Evolutionary conservation across 2,113 vertebrate species (phyloP), one percentile per base, ranked within the genome.

Genomic region (Callipepla californica): DNA sequence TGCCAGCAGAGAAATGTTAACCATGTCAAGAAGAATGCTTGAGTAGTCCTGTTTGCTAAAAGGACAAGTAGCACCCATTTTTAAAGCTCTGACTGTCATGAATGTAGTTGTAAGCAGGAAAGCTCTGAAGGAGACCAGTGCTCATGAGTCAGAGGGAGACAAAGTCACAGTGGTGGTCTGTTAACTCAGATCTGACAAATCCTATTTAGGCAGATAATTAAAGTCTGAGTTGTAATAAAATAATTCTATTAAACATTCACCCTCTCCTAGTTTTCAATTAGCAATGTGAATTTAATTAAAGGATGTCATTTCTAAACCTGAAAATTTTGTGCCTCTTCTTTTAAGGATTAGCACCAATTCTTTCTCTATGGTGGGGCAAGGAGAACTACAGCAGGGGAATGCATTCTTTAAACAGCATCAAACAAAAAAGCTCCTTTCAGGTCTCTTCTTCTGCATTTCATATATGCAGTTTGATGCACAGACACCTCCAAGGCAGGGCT

Each of bases 261-360:
- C 57, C 80, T 88, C 22, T 34, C 84, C 85, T 90, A 82, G 85
- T 73, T 90, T 93, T 89, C 73, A 91, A 82, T 91, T 93, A 96
- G 38, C 58, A 95, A 69, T 23, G 59, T 69, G 91, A 94, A 91
- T 96, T 94, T 90, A 95, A 96, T 93, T 96, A 92, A 86, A 85
- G 47, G 19, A 47, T 75, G 72, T 72, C 40, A 6, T 73, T 91
- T 68, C 73, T 88, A 66, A 94, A 86, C 36, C 38, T 73, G 66
- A 91, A 79, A 20, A 58, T 73, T 70, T 72, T 88, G 23, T 75
- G 34, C 55, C 74, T 16, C 22, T 66, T 61, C 72, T 93, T 66
- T 80, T 75, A 93, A 83, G 85, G 69, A 66, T 88, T 75, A 78
- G 45, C 57, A 77, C 51, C 22, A 84, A 59, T 53, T 40, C 38